Base-by-base conservation (phyloP, 2,888 invertebrate species). In the Emmelina monodactyla region DNA sequence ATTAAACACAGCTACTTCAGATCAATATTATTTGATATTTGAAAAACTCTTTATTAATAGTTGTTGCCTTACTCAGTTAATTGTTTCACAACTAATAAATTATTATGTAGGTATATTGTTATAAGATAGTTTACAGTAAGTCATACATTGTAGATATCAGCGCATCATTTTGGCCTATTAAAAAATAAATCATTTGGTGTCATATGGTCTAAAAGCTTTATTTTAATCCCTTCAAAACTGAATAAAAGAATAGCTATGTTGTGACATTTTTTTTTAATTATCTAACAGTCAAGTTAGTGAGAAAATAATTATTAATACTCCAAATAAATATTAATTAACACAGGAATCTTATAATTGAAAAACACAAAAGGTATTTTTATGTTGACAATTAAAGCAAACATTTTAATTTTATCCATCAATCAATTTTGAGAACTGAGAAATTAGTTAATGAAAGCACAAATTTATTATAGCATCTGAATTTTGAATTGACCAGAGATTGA, bases 1-100 rank as follows among this genome's bases (percentile, higher is more conserved):
- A n/a, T n/a, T n/a, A n/a, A n/a, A n/a, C n/a, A n/a, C n/a, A n/a
- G n/a, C n/a, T n/a, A n/a, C n/a, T n/a, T n/a, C n/a, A n/a, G n/a
- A n/a, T n/a, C n/a, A n/a, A n/a, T n/a, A n/a, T n/a, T n/a, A n/a
- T n/a, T n/a, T n/a, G n/a, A n/a, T n/a, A n/a, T n/a, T n/a, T n/a
- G n/a, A n/a, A n/a, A n/a, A n/a, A n/a, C n/a, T n/a, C 49, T 53
- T 72, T 73, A 67, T 67, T 57, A 67, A 73, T 78, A 78, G 78
- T 73, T 68, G 78, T 76, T 79, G 79, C 79, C 78, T 79, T 79
- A 78, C 76, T 79, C 76, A 76, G 75, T 78, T 78, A 54, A 68
- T 79, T 76, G 62, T 78, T 79, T 78, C 71, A 66, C 72, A 73
- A 76, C 68, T 72, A 63, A 64, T 63, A 58, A 25, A 25, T 25